These are phyloP conservation scores for Chrysolina haemoptera DNA, from an alignment of 2,888 invertebrate species.

Conservation along the genomic window DNA sequence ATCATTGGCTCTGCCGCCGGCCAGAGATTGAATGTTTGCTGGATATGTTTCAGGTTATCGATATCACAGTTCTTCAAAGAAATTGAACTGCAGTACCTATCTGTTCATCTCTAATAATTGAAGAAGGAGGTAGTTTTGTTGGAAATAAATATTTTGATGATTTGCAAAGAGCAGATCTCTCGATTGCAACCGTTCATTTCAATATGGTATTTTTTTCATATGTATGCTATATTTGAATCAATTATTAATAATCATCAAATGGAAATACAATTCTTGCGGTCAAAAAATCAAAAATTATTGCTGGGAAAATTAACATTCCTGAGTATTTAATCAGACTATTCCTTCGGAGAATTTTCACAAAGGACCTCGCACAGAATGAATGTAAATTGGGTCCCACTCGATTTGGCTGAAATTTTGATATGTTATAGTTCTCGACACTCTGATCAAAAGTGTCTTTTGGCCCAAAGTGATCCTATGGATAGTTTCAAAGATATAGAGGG, in stretches of 20 bases:
- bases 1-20: no score
- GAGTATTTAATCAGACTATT: constrained; percentile 17
- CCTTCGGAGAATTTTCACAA: constrained; percentile 1
- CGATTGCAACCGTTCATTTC: neutral
- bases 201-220: constrained; percentile 2
- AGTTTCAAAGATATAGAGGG: no score
- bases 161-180: constrained; percentile 5
- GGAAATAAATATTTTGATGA: constrained; percentile 16
- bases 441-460: no score
- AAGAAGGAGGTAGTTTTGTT: neutral
- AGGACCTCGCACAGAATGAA: no score
- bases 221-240: constrained; percentile 6
- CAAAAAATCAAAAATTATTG: constrained; percentile 1
- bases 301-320: neutral
- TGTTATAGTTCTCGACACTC: no score
- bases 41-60: neutral
- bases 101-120: neutral
- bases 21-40: no score
- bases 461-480: no score
- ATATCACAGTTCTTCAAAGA: neutral
- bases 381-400: no score
- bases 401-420: no score
- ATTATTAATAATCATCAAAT: neutral
- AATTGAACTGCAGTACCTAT: neutral
- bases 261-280: neutral